phyloP scores from a whole-genome alignment of 2,113 vertebrate genomes.

The Nyctereutes procyonoides region DNA sequence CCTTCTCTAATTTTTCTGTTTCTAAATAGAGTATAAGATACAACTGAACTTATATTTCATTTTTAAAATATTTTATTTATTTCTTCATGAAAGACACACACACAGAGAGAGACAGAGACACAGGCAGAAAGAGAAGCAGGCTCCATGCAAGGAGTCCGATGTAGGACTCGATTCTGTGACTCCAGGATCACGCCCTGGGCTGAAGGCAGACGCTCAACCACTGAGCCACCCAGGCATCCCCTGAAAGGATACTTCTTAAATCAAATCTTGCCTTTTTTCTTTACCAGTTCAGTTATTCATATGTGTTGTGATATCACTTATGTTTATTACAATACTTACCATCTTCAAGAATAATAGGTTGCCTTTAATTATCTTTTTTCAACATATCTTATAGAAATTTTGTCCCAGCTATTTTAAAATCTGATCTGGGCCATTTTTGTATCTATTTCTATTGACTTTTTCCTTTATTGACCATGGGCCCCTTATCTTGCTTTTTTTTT shows the following conservation, averaged over 20 bases:
- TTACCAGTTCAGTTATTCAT: not conserved
- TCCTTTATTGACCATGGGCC: not conserved
- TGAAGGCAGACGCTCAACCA: no score
- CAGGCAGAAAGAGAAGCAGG: no score
- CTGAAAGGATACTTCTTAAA: not conserved
- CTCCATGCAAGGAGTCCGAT: no score
- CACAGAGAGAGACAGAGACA: no score
- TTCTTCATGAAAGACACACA: no score
- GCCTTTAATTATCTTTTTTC: not conserved
- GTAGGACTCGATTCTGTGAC: no score
- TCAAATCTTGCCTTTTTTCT: not conserved
- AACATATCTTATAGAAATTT: not conserved
- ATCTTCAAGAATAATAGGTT: not conserved
- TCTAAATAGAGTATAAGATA: not conserved
- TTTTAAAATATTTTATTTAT: no score
- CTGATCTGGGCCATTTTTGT: not conserved
- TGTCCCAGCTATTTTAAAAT: not conserved
- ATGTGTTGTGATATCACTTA: not conserved
- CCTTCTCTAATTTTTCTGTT: not conserved
- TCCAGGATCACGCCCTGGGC: no score
- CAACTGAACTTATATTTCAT: no score
- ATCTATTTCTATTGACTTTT: conserved; percentile 8
- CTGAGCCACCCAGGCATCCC: no score
- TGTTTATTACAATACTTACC: not conserved
- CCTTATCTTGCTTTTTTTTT: not conserved